Evolutionary conservation across 2,888 invertebrate genomes (phyloP), one percentile per base, ranked within the genome.

Genomic region (Eucera pruinosa): DNA sequence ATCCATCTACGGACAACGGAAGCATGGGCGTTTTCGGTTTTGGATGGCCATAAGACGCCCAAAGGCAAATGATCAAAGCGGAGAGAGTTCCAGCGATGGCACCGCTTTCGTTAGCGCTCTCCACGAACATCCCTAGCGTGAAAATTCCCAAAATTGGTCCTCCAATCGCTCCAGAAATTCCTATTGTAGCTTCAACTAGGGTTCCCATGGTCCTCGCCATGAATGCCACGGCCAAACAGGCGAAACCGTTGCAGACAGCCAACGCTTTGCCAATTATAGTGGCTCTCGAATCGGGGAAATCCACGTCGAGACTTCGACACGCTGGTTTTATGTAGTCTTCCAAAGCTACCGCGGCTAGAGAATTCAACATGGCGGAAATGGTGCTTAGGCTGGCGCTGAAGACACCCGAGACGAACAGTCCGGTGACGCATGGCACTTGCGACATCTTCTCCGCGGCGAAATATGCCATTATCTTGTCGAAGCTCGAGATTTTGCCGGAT

Each of bases 331-430:
- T 93, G 86, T 98, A 97, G 92, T 98, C 98, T 88, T 97, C 96
- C 27, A 98, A 93, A 0, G 97, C 96, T 13, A 98, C 97, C 0
- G 98, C 98, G 0, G 98, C 96, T 43, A 98, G 93, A 0, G 98
- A 97, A 88, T 98, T 98, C 74, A 98, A 94, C 23, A 97, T 95
- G 0, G 98, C 97, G 0, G 98, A 98, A 64, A 98, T 96, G 0
- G 98, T 98, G 54, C 98, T 98, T 3, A 98, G 93, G 0, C 97
- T 97, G 0, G 97, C 98, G 86, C 97, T 97, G 91, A 98, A 98
- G 69, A 98, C 96, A 0, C 98, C 95, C 2, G 92, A 87, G 20
- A 92, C 85, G 78, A 92, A 92, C n/a, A 93, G 82, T 0, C 92
- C 93, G 2, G 88, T 81, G n/a, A 92, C 70, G 0, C 92, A 92